Percentiles rank a stretch among this genome's conserved stretches.
phyloP scores from a whole-genome alignment of 2,888 invertebrate genomes.

The Drosophila meridionalis region DNA sequence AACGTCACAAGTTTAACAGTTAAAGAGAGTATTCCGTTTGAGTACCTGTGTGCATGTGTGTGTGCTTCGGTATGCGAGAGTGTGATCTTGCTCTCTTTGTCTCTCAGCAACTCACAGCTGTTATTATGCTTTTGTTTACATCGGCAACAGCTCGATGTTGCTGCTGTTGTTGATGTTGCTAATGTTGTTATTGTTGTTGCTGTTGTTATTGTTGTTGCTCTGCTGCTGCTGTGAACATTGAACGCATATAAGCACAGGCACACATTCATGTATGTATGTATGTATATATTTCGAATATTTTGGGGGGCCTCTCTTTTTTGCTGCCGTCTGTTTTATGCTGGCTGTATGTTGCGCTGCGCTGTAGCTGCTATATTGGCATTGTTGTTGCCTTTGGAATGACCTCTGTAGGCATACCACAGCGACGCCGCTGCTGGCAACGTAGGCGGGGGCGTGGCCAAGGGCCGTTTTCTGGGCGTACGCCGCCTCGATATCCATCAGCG shows the following conservation, averaged over 20 bases:
- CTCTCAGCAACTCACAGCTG: conserved; percentile 56
- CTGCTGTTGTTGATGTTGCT: conserved; percentile 41
- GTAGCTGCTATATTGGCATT: conserved; percentile 53
- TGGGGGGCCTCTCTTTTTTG: conserved; percentile 37
- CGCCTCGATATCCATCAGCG: conserved; percentile 57
- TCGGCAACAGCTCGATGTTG: conserved; percentile 54
- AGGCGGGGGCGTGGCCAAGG: conserved; percentile 10
- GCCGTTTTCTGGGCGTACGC: conserved; percentile 44
- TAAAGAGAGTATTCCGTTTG: conserved; percentile 55
- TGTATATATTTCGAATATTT: conserved; percentile 34
- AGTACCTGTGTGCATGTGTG: conserved; percentile 2
- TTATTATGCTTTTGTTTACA: conserved; percentile 73
- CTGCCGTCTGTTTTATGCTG: conserved; percentile 57
- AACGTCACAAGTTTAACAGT: conserved; percentile 76
- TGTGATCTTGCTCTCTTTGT: conserved; percentile 42
- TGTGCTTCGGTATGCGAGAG: conserved; percentile 16
- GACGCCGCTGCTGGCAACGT: conserved; percentile 5
- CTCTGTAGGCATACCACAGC: conserved; percentile 74
- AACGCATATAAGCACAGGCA: conserved; percentile 8
- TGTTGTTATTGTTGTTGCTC: conserved; percentile 29
- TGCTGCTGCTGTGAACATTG: conserved; percentile 36
- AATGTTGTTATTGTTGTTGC: conserved; percentile 36
- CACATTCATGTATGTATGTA: not conserved
- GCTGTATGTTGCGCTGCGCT: conserved; percentile 24
- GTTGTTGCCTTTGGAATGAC: conserved; percentile 83